Conservation (phyloP, 2,888 invertebrate species). For the Tetrapedia diversipes region DNA sequence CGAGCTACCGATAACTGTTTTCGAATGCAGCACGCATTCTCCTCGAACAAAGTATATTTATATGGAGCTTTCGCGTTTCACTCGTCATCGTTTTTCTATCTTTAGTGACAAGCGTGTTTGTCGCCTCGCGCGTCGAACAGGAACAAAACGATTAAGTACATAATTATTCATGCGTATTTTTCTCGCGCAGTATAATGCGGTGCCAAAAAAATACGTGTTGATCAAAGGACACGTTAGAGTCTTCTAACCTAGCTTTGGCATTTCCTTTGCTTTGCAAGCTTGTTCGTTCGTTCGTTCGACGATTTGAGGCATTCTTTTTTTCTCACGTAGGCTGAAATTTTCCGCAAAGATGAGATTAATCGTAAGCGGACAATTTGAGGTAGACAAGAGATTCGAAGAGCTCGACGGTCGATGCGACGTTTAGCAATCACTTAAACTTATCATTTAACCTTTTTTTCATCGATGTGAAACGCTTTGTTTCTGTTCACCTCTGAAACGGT, state of each 20-base stretch:
- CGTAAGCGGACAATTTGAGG: conserved; percentile 20
- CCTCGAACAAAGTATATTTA: conserved; percentile 13
- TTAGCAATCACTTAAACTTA: conserved; percentile 37
- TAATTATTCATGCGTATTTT: neutral
- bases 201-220: conserved; percentile 12
- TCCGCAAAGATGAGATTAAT: neutral
- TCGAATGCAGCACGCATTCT: conserved; percentile 29
- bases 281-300: conserved; percentile 38
- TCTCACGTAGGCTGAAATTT: conserved; percentile 7
- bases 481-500: no score
- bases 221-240: conserved; percentile 30
- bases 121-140: conserved; percentile 10
- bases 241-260: neutral
- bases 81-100: conserved; percentile 2
- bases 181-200: neutral
- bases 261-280: neutral
- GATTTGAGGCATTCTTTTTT: conserved; percentile 13
- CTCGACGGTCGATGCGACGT: conserved; percentile 24
- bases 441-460: no score
- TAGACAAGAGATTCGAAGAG: conserved; percentile 25
- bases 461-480: no score
- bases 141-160: conserved; percentile 32
- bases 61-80: neutral
- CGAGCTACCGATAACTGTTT: conserved; percentile 33
- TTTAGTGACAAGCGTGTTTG: conserved; percentile 12